Evolutionary conservation across 2,888 invertebrate genomes (phyloP), one percentile per base, ranked within the genome.

Genomic region (Apodemia duryi): DNA sequence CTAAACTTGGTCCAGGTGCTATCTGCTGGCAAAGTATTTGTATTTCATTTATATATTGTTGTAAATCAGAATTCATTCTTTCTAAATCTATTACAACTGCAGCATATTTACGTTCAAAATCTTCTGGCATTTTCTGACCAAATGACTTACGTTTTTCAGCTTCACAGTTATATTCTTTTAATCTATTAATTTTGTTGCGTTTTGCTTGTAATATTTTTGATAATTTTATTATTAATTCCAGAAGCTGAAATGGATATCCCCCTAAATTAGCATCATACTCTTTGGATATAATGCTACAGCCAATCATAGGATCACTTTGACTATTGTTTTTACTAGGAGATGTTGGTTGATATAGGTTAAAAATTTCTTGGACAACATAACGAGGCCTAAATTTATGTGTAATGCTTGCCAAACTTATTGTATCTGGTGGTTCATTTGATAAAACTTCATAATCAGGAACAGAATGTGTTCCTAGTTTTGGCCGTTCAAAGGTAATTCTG

Each of bases 401-500:
- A 78, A 98, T 96, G 70, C 96, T 96, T 52, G 96, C 94, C 54
- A 98, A 92, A 63, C 97, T 95, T 76, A 98, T 95, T 35, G 98
- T 98, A 81, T 98, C 98, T 60, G 97, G 96, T 60, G 96, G 95
- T 75, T 98, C 98, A 84, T 97, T 97, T 2, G 98, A 97, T 83
- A 98, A 92, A 70, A 99, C 98, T 94, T 99, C 99, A 90, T 96
- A 98, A 88, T 99, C 99, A 32, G 98, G 98, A 69, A 99, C 97
- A 65, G 98, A 98, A 86, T 98, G 98, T 6, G 98, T 98, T 1
- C 98, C 98, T 54, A 99, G 92, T 61, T 98, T 98, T 60, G 95
- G 95, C 64, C 98, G 93, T 84, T 98, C 98, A 90, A 99, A 99
- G 1, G 97, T 97, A 73, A 99, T 97, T 75, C 99, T 93, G 84